phyloP scores from a whole-genome alignment of 2,797 vertebrate genomes.

The Cuniculus paca region DNA sequence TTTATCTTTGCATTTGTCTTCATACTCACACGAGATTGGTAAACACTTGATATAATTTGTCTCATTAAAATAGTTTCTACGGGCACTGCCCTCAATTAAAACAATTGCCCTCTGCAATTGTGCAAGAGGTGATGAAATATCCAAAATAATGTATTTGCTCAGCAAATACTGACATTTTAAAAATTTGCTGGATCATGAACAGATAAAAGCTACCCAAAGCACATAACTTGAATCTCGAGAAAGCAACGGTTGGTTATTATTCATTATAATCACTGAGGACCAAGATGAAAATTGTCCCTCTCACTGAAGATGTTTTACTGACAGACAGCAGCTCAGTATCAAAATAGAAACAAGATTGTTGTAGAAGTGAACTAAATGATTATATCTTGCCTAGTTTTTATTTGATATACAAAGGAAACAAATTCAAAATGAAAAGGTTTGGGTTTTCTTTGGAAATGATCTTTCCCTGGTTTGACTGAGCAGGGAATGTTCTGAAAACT shows the following conservation, averaged over 20 bases:
- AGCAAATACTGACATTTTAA: conserved; percentile 9
- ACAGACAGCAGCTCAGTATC: background rate
- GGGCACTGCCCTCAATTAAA: conserved; percentile 24
- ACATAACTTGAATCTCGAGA: conserved; percentile 33
- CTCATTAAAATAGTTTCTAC: conserved; percentile 53
- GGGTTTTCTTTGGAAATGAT: background rate
- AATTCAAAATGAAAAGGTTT: conserved; percentile 43
- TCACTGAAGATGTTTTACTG: background rate
- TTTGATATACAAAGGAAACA: conserved; percentile 25
- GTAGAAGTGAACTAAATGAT: background rate
- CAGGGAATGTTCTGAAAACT: background rate
- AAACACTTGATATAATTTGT: conserved; percentile 67
- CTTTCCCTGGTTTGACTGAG: background rate
- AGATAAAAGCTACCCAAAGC: conserved; percentile 45
- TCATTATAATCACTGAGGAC: conserved; percentile 11
- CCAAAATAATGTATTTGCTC: conserved; percentile 40
- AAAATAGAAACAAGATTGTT: background rate
- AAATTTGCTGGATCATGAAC: conserved; percentile 50
- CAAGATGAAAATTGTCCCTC: conserved; percentile 26
- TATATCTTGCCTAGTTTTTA: conserved; percentile 34
- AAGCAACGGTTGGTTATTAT: conserved; percentile 12
- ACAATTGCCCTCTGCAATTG: conserved; percentile 42
- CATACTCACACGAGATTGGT: conserved; percentile 26
- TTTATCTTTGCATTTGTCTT: conserved; percentile 67
- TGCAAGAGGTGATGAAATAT: conserved; percentile 4